Base-by-base conservation (phyloP, 2,888 invertebrate genomes). In the Monochamus alternatus region DNA sequence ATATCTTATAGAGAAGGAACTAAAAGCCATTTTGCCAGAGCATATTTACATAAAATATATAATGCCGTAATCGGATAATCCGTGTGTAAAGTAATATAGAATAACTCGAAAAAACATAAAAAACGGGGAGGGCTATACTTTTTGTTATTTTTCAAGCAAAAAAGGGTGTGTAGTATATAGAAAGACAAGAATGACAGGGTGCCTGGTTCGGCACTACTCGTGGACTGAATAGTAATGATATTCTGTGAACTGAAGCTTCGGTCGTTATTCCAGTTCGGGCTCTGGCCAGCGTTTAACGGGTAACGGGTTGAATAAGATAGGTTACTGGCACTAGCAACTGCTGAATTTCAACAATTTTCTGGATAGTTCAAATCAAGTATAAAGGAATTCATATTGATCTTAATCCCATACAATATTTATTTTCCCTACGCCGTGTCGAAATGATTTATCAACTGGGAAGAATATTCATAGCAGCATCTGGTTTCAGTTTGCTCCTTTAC, bases 101-200 rank as follows among this genome's bases (percentile, higher is more conserved):
- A 73, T 75, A 79, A 65, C 43, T 80, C 81, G 75, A 75, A 82
- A 84, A 85, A 84, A 85, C 81, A 85, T 81, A 81, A 81, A 80
- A 78, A 77, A 80, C 81, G 82, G 82, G 82, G 82, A 85, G 84
- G 85, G 86, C 87, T 85, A 87, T 85, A 87, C 87, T 87, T 87
- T 87, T 86, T 85, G 87, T 88, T 87, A 87, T 88, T 88, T 86
- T 85, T 85, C 82, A 83, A 83, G 84, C 84, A 86, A 87, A 86
- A 81, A 87, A 86, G 86, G 85, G 85, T 85, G 86, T 86, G 85
- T 85, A 87, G 85, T 86, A 87, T 87, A 86, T 86, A 87, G 87
- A 86, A 86, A 87, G 87, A 88, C 87, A 87, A 86, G 87, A 87
- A 87, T 87, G 88, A 87, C 87, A 87, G 87, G 86, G 86, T 85